phyloP scores from a whole-genome alignment of 2,113 vertebrate genomes.

The Marcusenius ussheri region DNA sequence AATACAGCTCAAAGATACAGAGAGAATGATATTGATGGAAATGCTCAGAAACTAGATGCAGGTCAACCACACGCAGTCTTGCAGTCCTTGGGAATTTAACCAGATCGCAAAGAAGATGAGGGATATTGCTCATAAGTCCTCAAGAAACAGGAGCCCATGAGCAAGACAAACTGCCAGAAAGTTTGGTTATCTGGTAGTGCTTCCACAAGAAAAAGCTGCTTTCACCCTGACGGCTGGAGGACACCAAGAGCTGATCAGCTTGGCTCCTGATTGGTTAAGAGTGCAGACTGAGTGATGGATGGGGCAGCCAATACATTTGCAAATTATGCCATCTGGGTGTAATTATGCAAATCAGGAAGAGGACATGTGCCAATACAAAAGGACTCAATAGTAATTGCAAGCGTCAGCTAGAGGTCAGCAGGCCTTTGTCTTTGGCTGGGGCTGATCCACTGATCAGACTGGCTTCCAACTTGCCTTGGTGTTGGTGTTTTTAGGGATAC shows the following conservation, averaged over 20 bases:
- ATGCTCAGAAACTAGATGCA: background rate
- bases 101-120: background rate
- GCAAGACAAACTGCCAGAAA: background rate
- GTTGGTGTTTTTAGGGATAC: background rate
- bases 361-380: background rate
- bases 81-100: background rate
- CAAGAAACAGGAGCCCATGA: background rate
- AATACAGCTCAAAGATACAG: background rate
- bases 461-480: background rate
- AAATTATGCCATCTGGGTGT: background rate
- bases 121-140: background rate
- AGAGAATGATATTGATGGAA: background rate
- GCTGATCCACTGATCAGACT: background rate
- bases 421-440: background rate
- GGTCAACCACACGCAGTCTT: background rate
- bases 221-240: background rate
- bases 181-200: background rate
- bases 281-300: background rate
- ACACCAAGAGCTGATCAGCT: background rate
- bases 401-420: background rate
- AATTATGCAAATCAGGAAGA: background rate
- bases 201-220: background rate
- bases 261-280: background rate
- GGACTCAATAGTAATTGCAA: background rate
- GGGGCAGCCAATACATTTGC: background rate